Evolutionary conservation across 2,888 invertebrate genomes (phyloP), one percentile per base, ranked within the genome.

Genomic region (Criorhina ranunculi): DNA sequence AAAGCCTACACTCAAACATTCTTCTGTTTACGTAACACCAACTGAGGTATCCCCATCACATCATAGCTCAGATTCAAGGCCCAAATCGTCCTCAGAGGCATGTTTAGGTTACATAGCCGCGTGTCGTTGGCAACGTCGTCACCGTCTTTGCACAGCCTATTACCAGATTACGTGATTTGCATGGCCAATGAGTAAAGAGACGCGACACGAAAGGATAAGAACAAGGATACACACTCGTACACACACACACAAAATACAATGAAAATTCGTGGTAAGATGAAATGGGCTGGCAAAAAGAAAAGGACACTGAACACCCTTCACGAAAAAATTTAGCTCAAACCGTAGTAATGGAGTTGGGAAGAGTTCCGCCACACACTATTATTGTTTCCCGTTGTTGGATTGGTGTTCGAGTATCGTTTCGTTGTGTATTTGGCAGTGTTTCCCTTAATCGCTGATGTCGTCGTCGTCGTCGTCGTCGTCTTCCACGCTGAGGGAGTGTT

Each of bases 161-260:
- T 77, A 82, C 82, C 53, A 53, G 77, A 82, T 77, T 82, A 82
- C 82, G 82, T 82, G 82, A 82, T 82, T 77, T 82, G 77, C 82
- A 77, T 82, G 44, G 66, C 66, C 77, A 82, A 82, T 82, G 46
- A 66, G 29, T 42, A 51, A 19, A 31, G 29, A 62, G 40, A 59
- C 40, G 35, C 24, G 57, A 49, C 53, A 73, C 59, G 35, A 76
- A 60, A 76, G 35, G 49, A 66, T 31, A 55, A 24, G 44, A 51
- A 19, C 37, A 29, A 49, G 19, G 51, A 35, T 59, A 46, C 33
- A 60, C 46, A 44, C 46, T 17, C 67, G n/a, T 24, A 33, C 40
- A 31, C 31, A 33, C 40, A 31, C 7, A 29, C 44, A 35, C 5
- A 29, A 24, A 24, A 24, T 24, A 9, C 1, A 24, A 35, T n/a